These are phyloP conservation scores for Microctenopoma steveboyesi DNA, from an alignment of 2,797 vertebrate species.

Conservation along the genomic window DNA sequence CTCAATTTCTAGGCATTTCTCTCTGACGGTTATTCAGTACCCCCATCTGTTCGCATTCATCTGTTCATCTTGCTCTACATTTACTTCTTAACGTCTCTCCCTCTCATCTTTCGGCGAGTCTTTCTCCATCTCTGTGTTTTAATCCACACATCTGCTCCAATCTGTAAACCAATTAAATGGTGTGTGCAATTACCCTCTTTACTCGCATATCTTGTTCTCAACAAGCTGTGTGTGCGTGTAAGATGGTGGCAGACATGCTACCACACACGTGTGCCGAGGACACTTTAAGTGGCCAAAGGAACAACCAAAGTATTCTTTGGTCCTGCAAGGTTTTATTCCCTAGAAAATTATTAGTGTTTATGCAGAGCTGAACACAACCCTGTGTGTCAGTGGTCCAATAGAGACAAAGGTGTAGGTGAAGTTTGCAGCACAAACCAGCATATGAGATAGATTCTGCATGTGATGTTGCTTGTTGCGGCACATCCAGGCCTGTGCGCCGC, in stretches of 20 bases:
- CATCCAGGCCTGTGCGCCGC: constrained; percentile 7
- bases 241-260: background rate
- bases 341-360: constrained; percentile 38
- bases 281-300: constrained; percentile 10
- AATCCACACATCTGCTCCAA: constrained; percentile 64
- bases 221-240: constrained; percentile 14
- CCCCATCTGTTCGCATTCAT: constrained; percentile 52
- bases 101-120: constrained; percentile 52
- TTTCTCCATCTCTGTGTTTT: constrained; percentile 43
- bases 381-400: constrained; percentile 15
- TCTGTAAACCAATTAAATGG: constrained; percentile 66
- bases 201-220: constrained; percentile 45
- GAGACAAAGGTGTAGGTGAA: constrained; percentile 23
- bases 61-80: constrained; percentile 50
- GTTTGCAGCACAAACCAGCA: constrained; percentile 27
- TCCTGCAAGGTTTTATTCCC: background rate
- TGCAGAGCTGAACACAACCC: constrained; percentile 17
- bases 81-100: constrained; percentile 38
- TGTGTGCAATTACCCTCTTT: constrained; percentile 62
- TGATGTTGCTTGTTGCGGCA: constrained; percentile 47
- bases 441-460: constrained; percentile 16
- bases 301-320: background rate
- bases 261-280: constrained; percentile 3
- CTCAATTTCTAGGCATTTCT: constrained; percentile 41
- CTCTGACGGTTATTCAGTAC: constrained; percentile 33